Base-by-base conservation (phyloP, 2,888 invertebrate species). In the Abrostola triplasia region DNA sequence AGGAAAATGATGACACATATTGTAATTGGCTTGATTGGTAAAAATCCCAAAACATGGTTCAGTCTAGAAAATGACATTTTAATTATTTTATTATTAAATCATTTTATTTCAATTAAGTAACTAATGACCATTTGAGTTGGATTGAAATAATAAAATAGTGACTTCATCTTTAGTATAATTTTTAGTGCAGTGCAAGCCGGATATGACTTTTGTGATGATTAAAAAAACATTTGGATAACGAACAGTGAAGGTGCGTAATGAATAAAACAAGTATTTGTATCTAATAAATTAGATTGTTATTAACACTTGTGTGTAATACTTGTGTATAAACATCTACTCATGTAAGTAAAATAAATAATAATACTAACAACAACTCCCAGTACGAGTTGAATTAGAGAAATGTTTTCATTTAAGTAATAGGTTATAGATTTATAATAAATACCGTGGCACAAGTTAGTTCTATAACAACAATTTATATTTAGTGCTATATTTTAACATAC, bases 41-140 rank as follows among this genome's bases (percentile, higher is more conserved):
- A 67, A 55, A 35, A 49, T 58, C 69, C 40, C 24, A 12, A 36
- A 52, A 1, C 41, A 40, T 51, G 36, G n/a, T 51, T 41, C 35
- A 59, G 2, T 24, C 8, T 24, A 24, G 10, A 37, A 50, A 73
- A 70, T 59, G 74, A 12, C 11, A 68, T 73, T 68, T 68, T 57
- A 74, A 71, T 71, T 42, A n/a, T 49, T 59, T 58, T 56, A 61
- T 50, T 58, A 58, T 50, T 47, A 7, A 48, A 36, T 55, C 6
- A 50, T 57, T 60, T 50, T 38, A 0, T 57, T 57, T 24, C 6
- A 44, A 54, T 70, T 50, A 56, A 63, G 38, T 44, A 53, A 50
- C 49, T 68, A 47, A 47, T 59, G 13, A 37, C 56, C 58, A 68
- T 55, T 59, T 4, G 24, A 24, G 4, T 24, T 24, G 24, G 59